phyloP scores from a whole-genome alignment of 2,888 invertebrate species.

The Aelia acuminata region DNA sequence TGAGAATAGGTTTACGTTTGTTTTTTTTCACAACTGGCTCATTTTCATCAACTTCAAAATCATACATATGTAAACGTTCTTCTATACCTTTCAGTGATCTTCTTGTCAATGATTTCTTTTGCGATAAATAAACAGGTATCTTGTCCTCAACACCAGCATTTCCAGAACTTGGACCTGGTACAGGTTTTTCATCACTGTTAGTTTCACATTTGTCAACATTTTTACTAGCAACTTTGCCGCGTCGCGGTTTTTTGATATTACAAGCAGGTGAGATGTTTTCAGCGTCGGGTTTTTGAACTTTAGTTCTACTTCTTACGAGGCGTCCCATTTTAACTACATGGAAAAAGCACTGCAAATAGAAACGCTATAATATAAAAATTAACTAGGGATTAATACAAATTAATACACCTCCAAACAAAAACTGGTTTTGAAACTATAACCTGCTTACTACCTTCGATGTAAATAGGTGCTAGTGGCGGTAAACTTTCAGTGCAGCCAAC shows the following conservation, averaged over 20 bases:
- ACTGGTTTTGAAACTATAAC: background rate
- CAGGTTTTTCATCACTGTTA: background rate
- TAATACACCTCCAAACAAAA: background rate
- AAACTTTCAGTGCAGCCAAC: constrained; percentile 16
- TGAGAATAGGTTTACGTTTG: constrained; percentile 62
- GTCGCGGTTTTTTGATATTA: background rate
- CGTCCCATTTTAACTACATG: constrained; percentile 52
- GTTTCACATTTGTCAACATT: background rate
- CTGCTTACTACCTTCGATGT: background rate
- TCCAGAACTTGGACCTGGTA: constrained; percentile 13
- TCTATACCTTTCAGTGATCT: constrained; percentile 44
- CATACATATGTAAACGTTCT: constrained; percentile 62
- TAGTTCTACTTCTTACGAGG: constrained; percentile 36
- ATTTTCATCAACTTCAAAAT: constrained; percentile 65
- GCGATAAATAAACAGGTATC: constrained; percentile 24
- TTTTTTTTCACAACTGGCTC: constrained; percentile 62
- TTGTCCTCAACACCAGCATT: background rate
- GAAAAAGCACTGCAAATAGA: background rate
- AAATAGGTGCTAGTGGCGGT: background rate
- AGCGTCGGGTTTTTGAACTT: constrained; percentile 7
- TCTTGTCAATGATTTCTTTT: constrained; percentile 42
- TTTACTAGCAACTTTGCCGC: background rate
- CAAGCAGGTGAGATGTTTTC: constrained; percentile 8
- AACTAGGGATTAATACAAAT: too few relatives aligned
- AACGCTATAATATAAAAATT: background rate